Conservation (phyloP, 2,888 invertebrate genomes). For the Chalcis sispes region DNA sequence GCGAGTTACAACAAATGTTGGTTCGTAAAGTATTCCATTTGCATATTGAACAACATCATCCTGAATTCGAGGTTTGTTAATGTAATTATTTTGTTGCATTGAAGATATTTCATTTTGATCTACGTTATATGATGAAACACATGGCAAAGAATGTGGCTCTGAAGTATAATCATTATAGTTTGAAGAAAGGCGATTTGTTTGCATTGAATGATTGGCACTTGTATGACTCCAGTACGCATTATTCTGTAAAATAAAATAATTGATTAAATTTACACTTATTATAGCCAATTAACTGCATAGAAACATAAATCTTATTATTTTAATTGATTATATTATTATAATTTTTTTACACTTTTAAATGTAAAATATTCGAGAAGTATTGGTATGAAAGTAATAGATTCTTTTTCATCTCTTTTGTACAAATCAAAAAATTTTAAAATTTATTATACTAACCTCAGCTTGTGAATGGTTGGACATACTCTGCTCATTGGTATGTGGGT, state of each 20-base stretch:
- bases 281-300: too few species aligned
- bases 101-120: slow-evolving; percentile 62
- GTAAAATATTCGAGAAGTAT: background rate
- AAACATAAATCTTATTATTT: background rate
- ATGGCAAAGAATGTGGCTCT: slow-evolving; percentile 82
- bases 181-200: slow-evolving; percentile 60
- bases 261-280: background rate
- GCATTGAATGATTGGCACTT: slow-evolving; percentile 62
- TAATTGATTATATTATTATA: background rate
- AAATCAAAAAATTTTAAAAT: background rate
- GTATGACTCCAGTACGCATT: slow-evolving; percentile 71
- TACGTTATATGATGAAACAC: slow-evolving; percentile 79
- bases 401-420: background rate
- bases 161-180: slow-evolving; percentile 71
- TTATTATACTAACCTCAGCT: slow-evolving; percentile 45
- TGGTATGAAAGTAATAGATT: too few species aligned
- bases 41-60: slow-evolving; percentile 77
- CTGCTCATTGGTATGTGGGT: slow-evolving; percentile 62
- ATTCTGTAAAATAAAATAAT: slow-evolving; percentile 59
- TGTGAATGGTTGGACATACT: slow-evolving; percentile 69
- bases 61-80: slow-evolving; percentile 70
- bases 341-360: background rate
- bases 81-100: slow-evolving; percentile 63
- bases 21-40: slow-evolving; percentile 74
- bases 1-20: slow-evolving; percentile 83